phyloP scores from a whole-genome alignment of 2,888 invertebrate species.

The Pyrgus malvae region DNA sequence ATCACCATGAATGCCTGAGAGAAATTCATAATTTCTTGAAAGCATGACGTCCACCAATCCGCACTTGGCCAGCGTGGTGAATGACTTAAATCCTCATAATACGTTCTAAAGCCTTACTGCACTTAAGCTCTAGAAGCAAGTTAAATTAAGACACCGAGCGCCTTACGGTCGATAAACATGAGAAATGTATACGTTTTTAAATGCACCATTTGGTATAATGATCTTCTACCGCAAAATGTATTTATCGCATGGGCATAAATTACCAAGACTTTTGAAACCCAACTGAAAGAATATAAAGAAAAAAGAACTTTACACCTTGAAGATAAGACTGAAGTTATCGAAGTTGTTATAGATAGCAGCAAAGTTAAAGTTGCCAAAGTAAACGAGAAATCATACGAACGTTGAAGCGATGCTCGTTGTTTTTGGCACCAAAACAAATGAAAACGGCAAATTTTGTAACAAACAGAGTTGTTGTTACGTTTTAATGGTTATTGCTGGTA shows the following conservation, averaged over 20 bases:
- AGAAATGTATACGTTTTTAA: constrained; percentile 57
- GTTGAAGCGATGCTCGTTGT: constrained; percentile 44
- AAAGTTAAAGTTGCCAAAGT: constrained; percentile 37
- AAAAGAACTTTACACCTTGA: not conserved
- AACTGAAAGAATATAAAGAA: not conserved
- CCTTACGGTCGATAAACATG: constrained; percentile 52
- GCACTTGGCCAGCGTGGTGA: not conserved
- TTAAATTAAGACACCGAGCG: constrained; percentile 11
- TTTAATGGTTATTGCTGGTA: constrained; percentile 24
- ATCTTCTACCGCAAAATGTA: constrained; percentile 49
- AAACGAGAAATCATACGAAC: constrained; percentile 54
- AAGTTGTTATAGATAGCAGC: not conserved
- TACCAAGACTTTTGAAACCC: not conserved
- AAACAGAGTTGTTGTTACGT: constrained; percentile 21
- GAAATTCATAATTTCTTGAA: too few relatives aligned
- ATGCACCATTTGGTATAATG: constrained; percentile 66
- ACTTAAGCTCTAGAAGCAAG: not conserved
- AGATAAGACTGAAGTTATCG: not conserved
- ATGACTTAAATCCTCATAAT: too few relatives aligned
- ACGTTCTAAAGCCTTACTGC: not conserved
- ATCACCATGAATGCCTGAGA: too few relatives aligned
- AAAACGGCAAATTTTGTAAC: constrained; percentile 46
- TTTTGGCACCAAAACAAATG: constrained; percentile 65
- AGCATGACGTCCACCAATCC: too few relatives aligned
- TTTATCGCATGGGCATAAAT: constrained; percentile 47